phyloP scores from a whole-genome alignment of 37 sponge, comb jelly and placozoan genomes.

The Spongilla lacustris region DNA sequence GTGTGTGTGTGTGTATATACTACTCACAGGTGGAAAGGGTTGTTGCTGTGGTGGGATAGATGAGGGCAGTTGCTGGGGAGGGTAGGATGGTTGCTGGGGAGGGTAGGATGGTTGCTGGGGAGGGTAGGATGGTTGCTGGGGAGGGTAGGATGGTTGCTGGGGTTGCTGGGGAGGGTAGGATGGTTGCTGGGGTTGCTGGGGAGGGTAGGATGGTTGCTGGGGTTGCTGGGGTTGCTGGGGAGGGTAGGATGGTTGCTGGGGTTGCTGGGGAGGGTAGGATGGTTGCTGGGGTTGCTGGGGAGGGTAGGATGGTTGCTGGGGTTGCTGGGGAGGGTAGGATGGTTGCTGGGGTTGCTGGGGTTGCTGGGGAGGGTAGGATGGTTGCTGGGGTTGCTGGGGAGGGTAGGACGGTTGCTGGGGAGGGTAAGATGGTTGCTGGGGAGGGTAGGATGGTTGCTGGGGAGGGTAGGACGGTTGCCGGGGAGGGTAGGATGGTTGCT shows the following conservation, averaged over 20 bases:
- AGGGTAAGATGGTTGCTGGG: too few relatives aligned
- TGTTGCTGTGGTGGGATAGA: not conserved
- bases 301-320: too few relatives aligned
- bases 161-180: not conserved
- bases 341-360: too few relatives aligned
- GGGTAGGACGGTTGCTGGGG: too few relatives aligned
- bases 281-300: not conserved
- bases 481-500: too few relatives aligned
- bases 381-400: too few relatives aligned
- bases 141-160: not conserved
- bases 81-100: not conserved
- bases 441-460: not conserved
- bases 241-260: not conserved
- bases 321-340: too few relatives aligned
- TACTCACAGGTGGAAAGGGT: not conserved
- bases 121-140: not conserved
- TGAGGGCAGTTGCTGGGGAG: not conserved
- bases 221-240: not conserved
- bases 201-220: not conserved
- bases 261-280: not conserved
- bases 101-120: not conserved
- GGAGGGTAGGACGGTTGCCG: not conserved
- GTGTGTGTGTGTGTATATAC: too few relatives aligned
- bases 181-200: not conserved
- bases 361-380: too few relatives aligned